These are phyloP conservation scores for Mirounga angustirostris DNA, from an alignment of 2,113 vertebrate species.

Conservation along the genomic window DNA sequence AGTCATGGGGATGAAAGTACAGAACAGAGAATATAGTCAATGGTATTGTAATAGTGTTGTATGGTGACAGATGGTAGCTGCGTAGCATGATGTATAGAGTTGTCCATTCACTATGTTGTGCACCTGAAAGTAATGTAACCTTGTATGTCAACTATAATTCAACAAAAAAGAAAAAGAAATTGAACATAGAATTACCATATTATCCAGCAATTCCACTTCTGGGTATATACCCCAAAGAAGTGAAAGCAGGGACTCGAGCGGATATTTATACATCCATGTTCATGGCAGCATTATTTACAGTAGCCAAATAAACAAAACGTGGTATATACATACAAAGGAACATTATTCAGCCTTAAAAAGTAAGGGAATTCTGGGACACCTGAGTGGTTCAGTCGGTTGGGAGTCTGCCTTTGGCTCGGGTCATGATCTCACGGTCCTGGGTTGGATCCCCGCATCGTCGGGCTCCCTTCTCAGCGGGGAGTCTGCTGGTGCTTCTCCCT, in stretches of 20 bases:
- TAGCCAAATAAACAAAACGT: background rate
- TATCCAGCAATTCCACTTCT: background rate
- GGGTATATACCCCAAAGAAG: background rate
- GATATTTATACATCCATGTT: background rate
- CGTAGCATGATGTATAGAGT: background rate
- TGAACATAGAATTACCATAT: background rate
- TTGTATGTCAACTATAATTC: background rate
- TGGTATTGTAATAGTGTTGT: background rate
- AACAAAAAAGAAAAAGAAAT: background rate
- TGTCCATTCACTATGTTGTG: background rate
- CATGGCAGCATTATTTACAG: background rate
- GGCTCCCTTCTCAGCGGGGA: background rate
- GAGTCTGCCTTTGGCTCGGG: no score
- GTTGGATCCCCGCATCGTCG: fast-evolving
- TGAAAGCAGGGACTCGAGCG: background rate
- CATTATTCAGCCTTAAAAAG: background rate
- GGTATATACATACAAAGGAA: background rate
- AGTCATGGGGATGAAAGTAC: background rate
- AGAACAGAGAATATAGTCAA: background rate
- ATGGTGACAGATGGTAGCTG: background rate
- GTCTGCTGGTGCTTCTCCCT: background rate
- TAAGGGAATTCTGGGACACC: background rate
- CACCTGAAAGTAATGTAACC: background rate
- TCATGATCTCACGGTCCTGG: background rate
- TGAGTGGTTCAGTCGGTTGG: no score